These are phyloP conservation scores for Trypoxylon attenuatum DNA, from an alignment of 2,888 invertebrate genomes.

Conservation along the genomic window DNA sequence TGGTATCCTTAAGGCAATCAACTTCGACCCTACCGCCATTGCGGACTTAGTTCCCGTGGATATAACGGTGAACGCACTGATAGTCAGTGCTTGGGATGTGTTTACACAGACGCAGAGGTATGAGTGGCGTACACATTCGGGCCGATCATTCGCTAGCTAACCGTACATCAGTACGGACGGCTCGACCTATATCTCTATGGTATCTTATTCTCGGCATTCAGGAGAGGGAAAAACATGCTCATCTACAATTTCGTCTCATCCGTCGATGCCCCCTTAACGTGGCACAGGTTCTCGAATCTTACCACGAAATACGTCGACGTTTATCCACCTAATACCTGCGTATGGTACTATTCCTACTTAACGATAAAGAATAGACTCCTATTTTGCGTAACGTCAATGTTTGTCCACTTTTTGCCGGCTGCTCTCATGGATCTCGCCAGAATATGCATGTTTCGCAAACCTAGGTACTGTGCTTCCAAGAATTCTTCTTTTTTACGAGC, in stretches of 20 bases:
- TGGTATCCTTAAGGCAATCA: slow-evolving; percentile 82
- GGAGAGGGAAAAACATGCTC: slow-evolving; percentile 72
- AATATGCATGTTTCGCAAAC: slow-evolving; percentile 80
- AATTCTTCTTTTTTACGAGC: no score
- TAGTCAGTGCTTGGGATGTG: slow-evolving; percentile 80
- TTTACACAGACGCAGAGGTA: slow-evolving; percentile 68
- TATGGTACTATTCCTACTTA: slow-evolving; percentile 80
- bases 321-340: slow-evolving; percentile 76
- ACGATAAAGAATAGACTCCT: slow-evolving; percentile 77
- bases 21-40: slow-evolving; percentile 77
- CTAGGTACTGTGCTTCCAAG: no score
- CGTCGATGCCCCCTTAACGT: slow-evolving; percentile 85
- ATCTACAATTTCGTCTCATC: slow-evolving; percentile 93
- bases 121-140: not conserved
- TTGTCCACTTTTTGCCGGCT: slow-evolving; percentile 85
- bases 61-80: slow-evolving; percentile 81
- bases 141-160: no score
- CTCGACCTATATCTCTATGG: not conserved
- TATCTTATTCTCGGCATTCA: not conserved
- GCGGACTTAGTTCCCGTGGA: slow-evolving; percentile 88
- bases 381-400: slow-evolving; percentile 77
- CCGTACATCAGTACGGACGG: not conserved
- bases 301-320: slow-evolving; percentile 76
- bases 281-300: slow-evolving; percentile 81
- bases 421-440: slow-evolving; percentile 80